Percentiles rank a stretch among this genome's conserved stretches.
Conservation (phyloP, 1,140 invertebrate species). For the Odontomachus brunneus region DNA sequence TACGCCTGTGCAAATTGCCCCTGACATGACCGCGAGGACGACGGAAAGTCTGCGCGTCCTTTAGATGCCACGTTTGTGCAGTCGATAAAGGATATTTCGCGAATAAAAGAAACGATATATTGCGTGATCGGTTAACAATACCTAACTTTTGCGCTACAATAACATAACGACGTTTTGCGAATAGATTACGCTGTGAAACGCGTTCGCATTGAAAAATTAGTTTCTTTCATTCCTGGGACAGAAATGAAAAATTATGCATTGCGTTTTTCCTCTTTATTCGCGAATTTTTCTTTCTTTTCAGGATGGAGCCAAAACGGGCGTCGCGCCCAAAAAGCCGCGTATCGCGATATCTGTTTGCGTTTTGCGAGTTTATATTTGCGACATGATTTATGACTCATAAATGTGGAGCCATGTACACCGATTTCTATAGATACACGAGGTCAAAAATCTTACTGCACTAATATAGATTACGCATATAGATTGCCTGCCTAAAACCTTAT, state of each 20-base stretch:
- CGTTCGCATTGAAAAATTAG: constrained; percentile 12
- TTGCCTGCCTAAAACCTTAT: not conserved
- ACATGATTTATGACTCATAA: constrained; percentile 63
- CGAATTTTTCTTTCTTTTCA: not conserved
- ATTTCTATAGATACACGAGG: constrained; percentile 58
- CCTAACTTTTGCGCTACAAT: not conserved
- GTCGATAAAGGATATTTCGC: not conserved
- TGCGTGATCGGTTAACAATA: not conserved
- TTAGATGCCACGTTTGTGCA: not conserved
- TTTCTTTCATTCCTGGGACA: constrained; percentile 18
- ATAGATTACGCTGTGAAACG: not conserved
- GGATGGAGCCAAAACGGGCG: not conserved
- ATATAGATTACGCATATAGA: not conserved
- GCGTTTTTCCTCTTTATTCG: not conserved
- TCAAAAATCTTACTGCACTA: constrained; percentile 27
- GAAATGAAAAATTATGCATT: constrained; percentile 27
- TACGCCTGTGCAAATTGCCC: not conserved
- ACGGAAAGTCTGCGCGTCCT: not conserved
- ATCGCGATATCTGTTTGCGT: constrained; percentile 58
- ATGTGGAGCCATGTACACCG: constrained; percentile 2
- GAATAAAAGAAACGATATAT: not conserved
- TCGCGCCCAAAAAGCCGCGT: constrained; percentile 34
- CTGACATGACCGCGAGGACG: not conserved
- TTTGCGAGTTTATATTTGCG: constrained; percentile 55
- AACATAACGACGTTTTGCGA: not conserved